A percentile compares a stretch with the other conserved stretches of the same genome.
These are phyloP conservation scores for Hyperopisus bebe DNA, from an alignment of 2,113 vertebrate species.

Conservation along the genomic window DNA sequence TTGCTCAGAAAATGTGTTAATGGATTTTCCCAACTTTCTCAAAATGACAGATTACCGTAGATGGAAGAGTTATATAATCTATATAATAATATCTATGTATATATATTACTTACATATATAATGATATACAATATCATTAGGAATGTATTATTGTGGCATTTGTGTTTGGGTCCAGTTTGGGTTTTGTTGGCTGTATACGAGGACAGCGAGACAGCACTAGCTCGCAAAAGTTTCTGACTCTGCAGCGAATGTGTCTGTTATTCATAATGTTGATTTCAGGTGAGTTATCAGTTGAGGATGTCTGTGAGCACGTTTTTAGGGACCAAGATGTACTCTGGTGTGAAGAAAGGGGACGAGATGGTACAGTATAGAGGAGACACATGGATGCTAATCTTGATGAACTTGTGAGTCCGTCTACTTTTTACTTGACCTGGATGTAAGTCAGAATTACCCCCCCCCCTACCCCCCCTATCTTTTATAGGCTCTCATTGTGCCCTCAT, in stretches of 20 bases:
- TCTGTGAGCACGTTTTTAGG: not conserved
- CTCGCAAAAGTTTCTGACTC: not conserved
- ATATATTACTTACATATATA: not conserved
- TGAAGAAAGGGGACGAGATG: not conserved
- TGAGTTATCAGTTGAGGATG: not conserved
- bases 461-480: not conserved
- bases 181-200: not conserved
- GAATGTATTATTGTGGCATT: not conserved
- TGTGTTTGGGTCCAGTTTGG: not conserved
- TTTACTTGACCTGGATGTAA: conserved; percentile 4
- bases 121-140: not conserved
- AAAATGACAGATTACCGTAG: conserved; percentile 2
- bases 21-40: not conserved
- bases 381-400: not conserved
- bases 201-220: not conserved
- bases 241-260: not conserved
- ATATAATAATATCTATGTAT: no score
- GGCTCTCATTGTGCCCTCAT: not conserved
- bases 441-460: not conserved
- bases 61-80: not conserved
- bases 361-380: not conserved
- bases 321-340: not conserved
- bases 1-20: conserved; percentile 1
- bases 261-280: not conserved
- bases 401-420: not conserved